Conservation (phyloP, 2,888 invertebrate genomes). For the Luperina nickerlii region DNA sequence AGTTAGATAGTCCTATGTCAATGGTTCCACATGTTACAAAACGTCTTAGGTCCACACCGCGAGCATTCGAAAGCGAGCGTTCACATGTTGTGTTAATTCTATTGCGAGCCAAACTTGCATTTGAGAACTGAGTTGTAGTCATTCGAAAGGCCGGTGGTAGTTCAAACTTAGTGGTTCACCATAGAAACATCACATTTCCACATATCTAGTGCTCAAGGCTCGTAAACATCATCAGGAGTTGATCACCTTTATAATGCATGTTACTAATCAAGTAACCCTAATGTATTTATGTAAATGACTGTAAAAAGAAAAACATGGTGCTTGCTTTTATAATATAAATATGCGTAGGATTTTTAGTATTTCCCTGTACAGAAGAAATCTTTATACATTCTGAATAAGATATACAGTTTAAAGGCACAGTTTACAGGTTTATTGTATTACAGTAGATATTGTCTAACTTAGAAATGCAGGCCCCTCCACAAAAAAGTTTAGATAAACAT, state of each 20-base stretch:
- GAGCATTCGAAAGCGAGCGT: constrained; percentile 19
- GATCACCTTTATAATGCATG: constrained; percentile 31
- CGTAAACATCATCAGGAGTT: constrained; percentile 12
- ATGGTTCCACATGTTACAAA: background rate
- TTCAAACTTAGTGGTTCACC: background rate
- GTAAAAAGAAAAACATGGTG: background rate
- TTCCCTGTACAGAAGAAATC: background rate
- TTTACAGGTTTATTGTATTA: too few species aligned
- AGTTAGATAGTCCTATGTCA: background rate
- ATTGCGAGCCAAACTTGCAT: background rate
- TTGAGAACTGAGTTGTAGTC: background rate
- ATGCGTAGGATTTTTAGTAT: background rate
- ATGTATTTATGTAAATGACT: constrained; percentile 2
- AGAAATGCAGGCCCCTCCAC: background rate
- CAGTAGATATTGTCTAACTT: background rate
- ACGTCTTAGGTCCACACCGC: background rate
- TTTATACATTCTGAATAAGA: background rate
- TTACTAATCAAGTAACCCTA: constrained; percentile 26
- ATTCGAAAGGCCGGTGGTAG: background rate
- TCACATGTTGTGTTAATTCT: background rate
- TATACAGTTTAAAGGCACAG: background rate
- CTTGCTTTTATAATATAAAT: constrained; percentile 5
- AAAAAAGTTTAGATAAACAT: background rate
- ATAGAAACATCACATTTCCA: background rate
- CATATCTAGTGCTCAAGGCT: background rate